Base-by-base conservation (phyloP, 2,113 vertebrate genomes). In the Sinocyclocheilus maitianheensis region DNA sequence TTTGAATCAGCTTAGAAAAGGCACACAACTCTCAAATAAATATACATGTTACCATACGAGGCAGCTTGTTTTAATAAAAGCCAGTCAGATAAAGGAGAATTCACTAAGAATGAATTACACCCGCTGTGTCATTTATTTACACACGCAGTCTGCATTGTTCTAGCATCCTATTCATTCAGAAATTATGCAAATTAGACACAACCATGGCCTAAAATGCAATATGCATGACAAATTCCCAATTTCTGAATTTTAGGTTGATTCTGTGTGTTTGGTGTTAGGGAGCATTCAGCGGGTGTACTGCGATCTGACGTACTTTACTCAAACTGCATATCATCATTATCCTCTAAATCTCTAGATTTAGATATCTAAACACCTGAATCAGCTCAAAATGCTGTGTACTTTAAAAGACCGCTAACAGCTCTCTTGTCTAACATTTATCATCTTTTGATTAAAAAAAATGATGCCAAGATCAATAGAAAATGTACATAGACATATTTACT, bases 21-120 rank as follows among this genome's bases (percentile, higher is more conserved):
- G 34, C 34, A 40, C 2, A 12, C 34, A 67, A 40, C 14, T 81
- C 8, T 16, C 37, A 65, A 65, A 81, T 37, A 81, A 60, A 60
- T 16, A 63, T 14, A 63, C 20, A 24, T 63, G 10, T 60, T 78
- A 78, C 24, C n/a, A 2, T 30, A 48, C 16, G 14, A 80, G 37
- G 58, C 34, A 62, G 58, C 77, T 80, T 46, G 77, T 63, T 63
- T 80, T n/a, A 62, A 63, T 79, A 63, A 80, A 63, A 43, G 34
- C 22, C 58, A 10, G 55, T 43, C 55, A 43, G 58, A 63, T 26
- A 26, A 51, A n/a, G 12, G 6, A 14, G 6, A 48, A 76, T 26
- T 26, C 43, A 48, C 74, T 6, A 74, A 74, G 71, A 74, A 74
- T 43, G 18, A 43, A 74, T 74, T 5, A 1, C 69, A 72, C 1